These are phyloP conservation scores for Yponomeuta plumbellus DNA, from an alignment of 2,888 invertebrate genomes.

Conservation along the genomic window DNA sequence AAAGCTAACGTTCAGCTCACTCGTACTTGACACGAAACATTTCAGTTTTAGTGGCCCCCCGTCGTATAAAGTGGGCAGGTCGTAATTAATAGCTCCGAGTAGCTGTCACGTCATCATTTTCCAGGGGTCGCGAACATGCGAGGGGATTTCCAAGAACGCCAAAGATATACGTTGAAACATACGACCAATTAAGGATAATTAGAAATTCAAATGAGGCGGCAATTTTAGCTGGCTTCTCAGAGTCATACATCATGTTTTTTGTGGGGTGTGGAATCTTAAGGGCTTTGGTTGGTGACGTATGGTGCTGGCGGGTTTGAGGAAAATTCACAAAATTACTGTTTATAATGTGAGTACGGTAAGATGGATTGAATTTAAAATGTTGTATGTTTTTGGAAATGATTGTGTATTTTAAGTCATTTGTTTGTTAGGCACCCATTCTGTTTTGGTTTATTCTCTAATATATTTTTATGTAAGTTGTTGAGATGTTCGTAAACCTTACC, in stretches of 20 bases:
- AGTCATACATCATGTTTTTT: constrained; percentile 1
- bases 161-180: constrained; percentile 4
- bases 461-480: no score
- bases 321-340: not conserved
- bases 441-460: no score
- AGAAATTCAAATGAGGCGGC: constrained; percentile 1
- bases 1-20: no score
- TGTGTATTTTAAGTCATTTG: no score
- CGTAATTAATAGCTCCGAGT: constrained; percentile 38
- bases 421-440: no score
- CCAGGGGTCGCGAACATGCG: constrained; percentile 27
- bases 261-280: not conserved
- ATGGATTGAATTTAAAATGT: no score
- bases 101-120: constrained; percentile 33
- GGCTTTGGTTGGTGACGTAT: not conserved
- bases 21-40: not conserved
- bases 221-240: not conserved
- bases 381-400: no score
- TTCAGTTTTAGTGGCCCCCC: not conserved
- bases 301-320: not conserved
- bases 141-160: constrained; percentile 26
- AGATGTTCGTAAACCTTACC: no score
- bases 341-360: not conserved
- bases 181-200: constrained; percentile 2
- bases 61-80: constrained; percentile 35